phyloP scores from a whole-genome alignment of 2,888 invertebrate species.

The Tipula helvola region DNA sequence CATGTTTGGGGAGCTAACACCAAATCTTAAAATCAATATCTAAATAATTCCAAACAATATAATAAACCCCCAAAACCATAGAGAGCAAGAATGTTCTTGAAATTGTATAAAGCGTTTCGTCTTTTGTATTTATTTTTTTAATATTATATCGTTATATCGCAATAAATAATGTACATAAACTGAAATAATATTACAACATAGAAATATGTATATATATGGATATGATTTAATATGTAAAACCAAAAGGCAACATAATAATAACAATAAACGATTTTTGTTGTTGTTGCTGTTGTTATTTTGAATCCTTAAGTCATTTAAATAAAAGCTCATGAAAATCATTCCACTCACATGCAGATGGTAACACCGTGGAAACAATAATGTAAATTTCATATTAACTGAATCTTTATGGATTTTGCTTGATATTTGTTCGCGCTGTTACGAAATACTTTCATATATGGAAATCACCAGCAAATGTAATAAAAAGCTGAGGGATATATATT shows the following conservation, averaged over 20 bases:
- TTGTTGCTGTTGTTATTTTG: neutral
- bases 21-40: neutral
- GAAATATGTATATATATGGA: neutral
- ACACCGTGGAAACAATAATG: neutral
- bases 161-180: conserved; percentile 4
- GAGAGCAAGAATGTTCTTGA: neutral
- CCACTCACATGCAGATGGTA: neutral
- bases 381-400: neutral
- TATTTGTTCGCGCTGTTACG: neutral
- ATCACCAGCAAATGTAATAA: neutral
- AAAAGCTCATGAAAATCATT: neutral
- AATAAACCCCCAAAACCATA: neutral
- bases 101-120: neutral
- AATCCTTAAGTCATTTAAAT: neutral
- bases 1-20: neutral
- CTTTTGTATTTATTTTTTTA: neutral
- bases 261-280: neutral
- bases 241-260: neutral
- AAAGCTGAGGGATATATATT: neutral
- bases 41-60: neutral
- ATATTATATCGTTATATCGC: neutral
- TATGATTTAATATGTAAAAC: neutral
- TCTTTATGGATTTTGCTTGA: neutral
- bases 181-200: neutral
- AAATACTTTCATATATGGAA: neutral